A percentile compares a stretch with the other conserved stretches of the same genome.
phyloP scores from a whole-genome alignment of 2,888 invertebrate species.

The Callosobruchus maculatus region DNA sequence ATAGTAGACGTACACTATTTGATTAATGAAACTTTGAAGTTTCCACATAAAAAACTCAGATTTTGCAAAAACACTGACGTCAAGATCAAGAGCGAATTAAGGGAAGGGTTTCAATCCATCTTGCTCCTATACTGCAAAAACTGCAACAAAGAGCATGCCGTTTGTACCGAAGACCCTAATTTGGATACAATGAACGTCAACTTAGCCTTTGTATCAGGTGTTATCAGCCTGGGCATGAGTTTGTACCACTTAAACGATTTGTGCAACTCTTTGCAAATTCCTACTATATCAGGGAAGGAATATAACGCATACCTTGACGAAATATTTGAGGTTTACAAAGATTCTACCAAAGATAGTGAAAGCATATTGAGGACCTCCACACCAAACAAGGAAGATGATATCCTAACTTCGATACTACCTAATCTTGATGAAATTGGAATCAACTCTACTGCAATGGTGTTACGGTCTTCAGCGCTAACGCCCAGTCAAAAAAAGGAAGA shows the following conservation, averaged over 20 bases:
- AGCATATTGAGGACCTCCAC: slow-evolving; percentile 14
- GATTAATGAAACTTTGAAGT: slow-evolving; percentile 24
- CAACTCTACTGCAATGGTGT: not conserved
- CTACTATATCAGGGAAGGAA: slow-evolving; percentile 21
- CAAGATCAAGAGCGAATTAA: slow-evolving; percentile 27
- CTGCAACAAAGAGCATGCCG: slow-evolving; percentile 23
- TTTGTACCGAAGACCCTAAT: slow-evolving; percentile 30
- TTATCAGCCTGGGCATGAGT: slow-evolving; percentile 26
- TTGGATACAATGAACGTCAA: slow-evolving; percentile 27
- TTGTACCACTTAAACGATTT: slow-evolving; percentile 29
- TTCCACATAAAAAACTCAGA: slow-evolving; percentile 24
- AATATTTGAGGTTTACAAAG: slow-evolving; percentile 27
- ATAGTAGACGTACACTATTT: slow-evolving; percentile 30
- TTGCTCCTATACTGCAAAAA: slow-evolving; percentile 24
- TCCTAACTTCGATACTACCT: not conserved
- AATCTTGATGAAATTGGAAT: not conserved
- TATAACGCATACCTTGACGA: slow-evolving; percentile 25
- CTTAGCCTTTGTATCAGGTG: slow-evolving; percentile 29
- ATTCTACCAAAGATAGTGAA: slow-evolving; percentile 14
- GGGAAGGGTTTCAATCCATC: slow-evolving; percentile 28
- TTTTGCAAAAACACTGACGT: slow-evolving; percentile 25
- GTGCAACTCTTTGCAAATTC: slow-evolving; percentile 28
- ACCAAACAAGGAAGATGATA: slow-evolving; percentile 6
- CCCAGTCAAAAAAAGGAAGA: slow-evolving; percentile 14
- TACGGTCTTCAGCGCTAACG: slow-evolving; percentile 5